These are phyloP conservation scores for Chaetodon trifasciatus DNA, from an alignment of 2,797 vertebrate species.

Conservation along the genomic window DNA sequence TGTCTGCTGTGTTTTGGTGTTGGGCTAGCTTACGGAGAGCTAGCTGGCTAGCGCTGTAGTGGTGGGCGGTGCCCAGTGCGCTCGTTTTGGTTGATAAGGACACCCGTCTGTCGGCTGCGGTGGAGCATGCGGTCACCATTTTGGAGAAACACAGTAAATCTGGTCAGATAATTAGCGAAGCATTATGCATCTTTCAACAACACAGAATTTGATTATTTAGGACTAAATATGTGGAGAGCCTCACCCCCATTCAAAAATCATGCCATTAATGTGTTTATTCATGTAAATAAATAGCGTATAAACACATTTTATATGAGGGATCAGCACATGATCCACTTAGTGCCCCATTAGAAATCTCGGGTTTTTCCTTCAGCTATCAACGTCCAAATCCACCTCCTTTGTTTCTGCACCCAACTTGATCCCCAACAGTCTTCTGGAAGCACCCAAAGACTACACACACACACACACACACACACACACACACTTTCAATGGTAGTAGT, in stretches of 20 bases:
- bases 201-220: neutral
- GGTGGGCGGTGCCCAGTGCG: slow-evolving; percentile 49
- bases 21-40: rapidly evolving
- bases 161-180: neutral
- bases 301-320: no score
- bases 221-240: neutral
- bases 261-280: neutral
- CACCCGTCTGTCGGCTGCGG: neutral
- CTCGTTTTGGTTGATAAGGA: neutral
- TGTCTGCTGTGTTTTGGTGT: neutral
- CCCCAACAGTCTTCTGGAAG: neutral
- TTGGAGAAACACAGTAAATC: neutral
- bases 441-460: neutral
- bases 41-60: neutral
- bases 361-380: no score
- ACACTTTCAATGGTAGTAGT: neutral
- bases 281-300: no score
- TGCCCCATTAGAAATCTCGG: no score
- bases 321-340: neutral
- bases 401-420: neutral
- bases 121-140: neutral
- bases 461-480: neutral
- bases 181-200: neutral
- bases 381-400: neutral
- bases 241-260: no score